Conservation (phyloP, 2,797 vertebrate genomes). For the Acipenser oxyrinchus region DNA sequence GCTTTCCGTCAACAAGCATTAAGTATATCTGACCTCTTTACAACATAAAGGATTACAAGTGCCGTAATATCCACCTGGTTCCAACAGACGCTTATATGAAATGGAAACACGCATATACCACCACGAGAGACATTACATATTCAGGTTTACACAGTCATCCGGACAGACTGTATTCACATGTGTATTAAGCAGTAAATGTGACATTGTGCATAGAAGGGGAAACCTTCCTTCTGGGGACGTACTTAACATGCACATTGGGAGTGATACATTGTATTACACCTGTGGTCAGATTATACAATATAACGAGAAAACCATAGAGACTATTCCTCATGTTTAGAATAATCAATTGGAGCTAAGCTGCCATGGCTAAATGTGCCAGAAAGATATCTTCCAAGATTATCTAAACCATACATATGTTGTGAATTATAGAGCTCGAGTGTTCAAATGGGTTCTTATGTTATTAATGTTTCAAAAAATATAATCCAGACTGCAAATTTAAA, state of each 20-base stretch:
- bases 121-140: slow-evolving; percentile 12
- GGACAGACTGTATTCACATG: not conserved
- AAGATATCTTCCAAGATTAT: too few relatives aligned
- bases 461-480: too few relatives aligned
- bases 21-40: not conserved
- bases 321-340: not conserved
- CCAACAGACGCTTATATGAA: not conserved
- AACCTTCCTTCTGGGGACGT: not conserved
- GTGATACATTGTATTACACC: not conserved
- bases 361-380: too few relatives aligned
- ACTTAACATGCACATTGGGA: not conserved
- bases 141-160: slow-evolving; percentile 15
- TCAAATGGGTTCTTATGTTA: too few relatives aligned
- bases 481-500: too few relatives aligned
- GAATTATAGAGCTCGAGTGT: too few relatives aligned
- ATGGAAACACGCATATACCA: slow-evolving; percentile 6
- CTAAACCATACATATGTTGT: too few relatives aligned
- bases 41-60: slow-evolving; percentile 20
- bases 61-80: slow-evolving; percentile 21
- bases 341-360: too few relatives aligned
- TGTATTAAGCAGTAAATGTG: not conserved
- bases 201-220: not conserved
- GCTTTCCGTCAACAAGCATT: slow-evolving; percentile 4
- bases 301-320: not conserved
- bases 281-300: not conserved